Base-by-base conservation (phyloP, 2,797 vertebrate species). In the Odontamblyopus rebecca region DNA sequence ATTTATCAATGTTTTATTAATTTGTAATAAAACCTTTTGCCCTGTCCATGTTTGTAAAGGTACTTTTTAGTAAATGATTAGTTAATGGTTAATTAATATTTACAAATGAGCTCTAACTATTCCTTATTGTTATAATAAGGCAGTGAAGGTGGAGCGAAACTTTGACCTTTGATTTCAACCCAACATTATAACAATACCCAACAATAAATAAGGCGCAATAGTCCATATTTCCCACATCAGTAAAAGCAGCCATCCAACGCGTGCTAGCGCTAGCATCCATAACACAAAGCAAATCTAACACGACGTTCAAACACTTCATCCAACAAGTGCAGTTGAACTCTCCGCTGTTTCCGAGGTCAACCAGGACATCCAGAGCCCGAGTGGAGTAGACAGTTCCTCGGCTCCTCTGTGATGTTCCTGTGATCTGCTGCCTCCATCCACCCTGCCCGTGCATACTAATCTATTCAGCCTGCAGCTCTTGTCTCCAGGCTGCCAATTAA, bases 401-500 rank as follows among this genome's bases (percentile, higher is more conserved):
- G 80, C 77, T 84, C 64, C 68, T 68, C 3, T 82, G 75, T 82
- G 79, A 86, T 80, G 67, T 82, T 79, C 6, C 86, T 88, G 70
- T 86, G 86, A 89, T 89, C 81, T 81, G 19, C 83, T 77, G 64
- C 73, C 69, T 79, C 65, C 67, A 79, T 81, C 85, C 79, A 82
- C 67, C 85, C 82, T 91, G 82, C 86, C 81, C 84, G 84, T 86
- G 90, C 89, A 93, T 92, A 88, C 91, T 91, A 92, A 93, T 91
- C 88, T 74, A 73, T 82, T 65, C 60, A 61, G 89, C 91, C 91
- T 84, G 88, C 82, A 86, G 90, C 85, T 48, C 65, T 92, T 90
- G 90, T 92, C 91, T 93, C 92, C 84, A 92, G 92, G 89, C 89
- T 88, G 90, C 89, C 91, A 93, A 94, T 94, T 94, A 94, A 94